Evolutionary conservation across 2,888 invertebrate genomes (phyloP).

Genomic region (Hanleya hanleyi): DNA sequence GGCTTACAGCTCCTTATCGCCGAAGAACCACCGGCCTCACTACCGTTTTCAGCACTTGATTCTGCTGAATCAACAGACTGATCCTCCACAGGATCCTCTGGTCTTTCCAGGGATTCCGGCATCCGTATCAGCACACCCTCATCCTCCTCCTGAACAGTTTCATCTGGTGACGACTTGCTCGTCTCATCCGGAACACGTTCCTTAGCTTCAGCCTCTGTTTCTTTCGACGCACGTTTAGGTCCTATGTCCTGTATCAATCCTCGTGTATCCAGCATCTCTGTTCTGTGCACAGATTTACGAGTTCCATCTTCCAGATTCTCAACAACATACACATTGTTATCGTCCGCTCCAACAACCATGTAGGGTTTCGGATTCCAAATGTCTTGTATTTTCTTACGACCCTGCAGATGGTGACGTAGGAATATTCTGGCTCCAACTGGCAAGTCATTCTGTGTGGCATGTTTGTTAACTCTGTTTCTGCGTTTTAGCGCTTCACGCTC

Average conservation of each 20-base stretch:
- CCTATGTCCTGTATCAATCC: too few species aligned
- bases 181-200: neutral
- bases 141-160: neutral
- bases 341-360: neutral
- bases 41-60: too few species aligned
- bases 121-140: too few species aligned
- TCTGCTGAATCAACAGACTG: too few species aligned
- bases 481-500: constrained; percentile 12
- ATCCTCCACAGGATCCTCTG: too few species aligned
- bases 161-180: neutral
- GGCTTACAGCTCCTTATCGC: too few species aligned
- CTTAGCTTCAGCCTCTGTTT: neutral
- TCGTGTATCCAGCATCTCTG: too few species aligned
- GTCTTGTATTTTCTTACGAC: constrained; percentile 11
- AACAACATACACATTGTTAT: neutral
- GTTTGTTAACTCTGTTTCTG: neutral
- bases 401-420: constrained; percentile 4
- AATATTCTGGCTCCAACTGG: constrained; percentile 1
- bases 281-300: too few species aligned
- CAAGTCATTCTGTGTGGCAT: neutral
- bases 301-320: neutral
- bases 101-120: too few species aligned
- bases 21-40: too few species aligned
- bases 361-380: constrained; percentile 1
- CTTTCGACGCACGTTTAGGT: too few species aligned